phyloP scores from a whole-genome alignment of 2,888 invertebrate species.

The Aphrophora alni region DNA sequence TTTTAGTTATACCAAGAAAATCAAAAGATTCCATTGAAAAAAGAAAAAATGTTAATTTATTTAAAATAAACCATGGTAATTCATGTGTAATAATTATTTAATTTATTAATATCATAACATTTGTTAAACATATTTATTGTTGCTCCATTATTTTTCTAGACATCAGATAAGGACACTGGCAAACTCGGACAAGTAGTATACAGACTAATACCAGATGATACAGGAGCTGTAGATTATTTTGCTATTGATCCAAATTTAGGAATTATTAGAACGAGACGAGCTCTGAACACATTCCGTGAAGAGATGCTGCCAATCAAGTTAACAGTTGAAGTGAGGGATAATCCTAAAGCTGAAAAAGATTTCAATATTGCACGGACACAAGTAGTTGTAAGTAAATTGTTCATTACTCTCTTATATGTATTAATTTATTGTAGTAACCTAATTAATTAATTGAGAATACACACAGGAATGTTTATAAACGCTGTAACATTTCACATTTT shows the following conservation, averaged over 20 bases:
- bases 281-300: conserved; percentile 70
- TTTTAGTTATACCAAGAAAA: too few relatives aligned
- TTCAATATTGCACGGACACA: conserved; percentile 69
- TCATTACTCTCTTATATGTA: not conserved
- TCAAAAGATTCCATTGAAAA: too few relatives aligned
- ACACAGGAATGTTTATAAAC: not conserved
- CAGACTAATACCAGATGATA: conserved; percentile 57
- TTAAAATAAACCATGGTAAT: too few relatives aligned
- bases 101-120: too few relatives aligned
- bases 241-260: conserved; percentile 77
- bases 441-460: not conserved
- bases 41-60: too few relatives aligned
- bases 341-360: conserved; percentile 68
- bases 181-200: conserved; percentile 82
- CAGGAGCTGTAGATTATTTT: conserved; percentile 68
- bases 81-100: too few relatives aligned
- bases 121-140: not conserved
- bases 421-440: not conserved
- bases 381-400: conserved; percentile 65
- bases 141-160: conserved; percentile 59
- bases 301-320: conserved; percentile 75
- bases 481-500: too few relatives aligned
- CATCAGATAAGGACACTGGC: conserved; percentile 86
- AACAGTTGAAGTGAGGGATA: conserved; percentile 75
- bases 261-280: conserved; percentile 74